Percentiles rank a stretch among this genome's conserved stretches.
phyloP scores from a whole-genome alignment of 1,140 invertebrate genomes.

The Zaprionus tsacasi region DNA sequence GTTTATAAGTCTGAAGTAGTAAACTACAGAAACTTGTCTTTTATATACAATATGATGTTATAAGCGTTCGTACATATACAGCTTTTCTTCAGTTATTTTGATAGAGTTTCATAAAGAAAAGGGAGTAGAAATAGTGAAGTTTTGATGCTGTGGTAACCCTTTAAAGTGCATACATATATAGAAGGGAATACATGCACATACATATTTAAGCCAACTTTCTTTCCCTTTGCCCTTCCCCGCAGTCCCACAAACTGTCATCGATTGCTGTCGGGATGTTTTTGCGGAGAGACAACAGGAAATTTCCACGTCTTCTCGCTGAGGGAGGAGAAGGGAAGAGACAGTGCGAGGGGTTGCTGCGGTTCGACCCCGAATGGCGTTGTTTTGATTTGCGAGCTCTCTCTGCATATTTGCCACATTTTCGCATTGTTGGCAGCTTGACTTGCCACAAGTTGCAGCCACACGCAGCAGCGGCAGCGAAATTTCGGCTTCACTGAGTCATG shows the following conservation, averaged over 20 bases:
- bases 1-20: not conserved
- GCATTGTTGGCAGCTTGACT: conserved; percentile 51
- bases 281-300: conserved; percentile 40
- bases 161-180: not conserved
- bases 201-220: conserved; percentile 11
- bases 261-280: conserved; percentile 52
- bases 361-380: conserved; percentile 35
- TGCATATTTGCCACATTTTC: conserved; percentile 69
- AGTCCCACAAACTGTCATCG: conserved; percentile 22
- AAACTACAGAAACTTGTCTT: not conserved
- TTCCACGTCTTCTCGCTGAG: conserved; percentile 17
- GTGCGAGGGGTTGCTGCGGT: conserved; percentile 24
- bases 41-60: not conserved
- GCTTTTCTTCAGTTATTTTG: not conserved
- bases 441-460: conserved; percentile 50
- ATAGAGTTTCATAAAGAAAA: no score
- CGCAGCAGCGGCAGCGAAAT: conserved; percentile 60
- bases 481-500: conserved; percentile 68
- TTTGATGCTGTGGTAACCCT: not conserved
- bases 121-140: not conserved
- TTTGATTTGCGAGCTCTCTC: conserved; percentile 63
- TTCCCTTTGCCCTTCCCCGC: not conserved
- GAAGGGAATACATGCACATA: conserved; percentile 7
- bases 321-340: not conserved
- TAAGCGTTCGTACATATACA: no score